phyloP scores from a whole-genome alignment of 1,140 invertebrate genomes.

The Caerostris extrusa region DNA sequence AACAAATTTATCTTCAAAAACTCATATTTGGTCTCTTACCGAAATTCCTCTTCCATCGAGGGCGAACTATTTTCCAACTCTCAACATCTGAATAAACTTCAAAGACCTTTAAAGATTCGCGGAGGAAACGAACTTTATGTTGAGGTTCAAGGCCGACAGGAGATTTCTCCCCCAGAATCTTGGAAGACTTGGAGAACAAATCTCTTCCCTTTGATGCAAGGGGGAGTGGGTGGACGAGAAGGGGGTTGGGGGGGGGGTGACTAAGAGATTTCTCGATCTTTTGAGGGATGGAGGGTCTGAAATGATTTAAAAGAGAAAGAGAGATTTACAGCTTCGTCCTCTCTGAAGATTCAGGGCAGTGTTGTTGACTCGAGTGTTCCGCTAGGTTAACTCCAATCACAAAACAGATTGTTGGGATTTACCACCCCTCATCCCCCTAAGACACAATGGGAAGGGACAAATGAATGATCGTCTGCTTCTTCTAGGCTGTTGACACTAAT shows the following conservation, averaged over 20 bases:
- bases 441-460: not conserved
- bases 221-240: not conserved
- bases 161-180: conserved; percentile 22
- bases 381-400: conserved; percentile 9
- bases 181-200: conserved; percentile 1
- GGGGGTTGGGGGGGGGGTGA: not conserved
- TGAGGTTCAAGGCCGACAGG: not conserved
- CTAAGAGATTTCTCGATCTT: not conserved
- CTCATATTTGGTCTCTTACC: not conserved
- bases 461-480: conserved; percentile 20
- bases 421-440: not conserved
- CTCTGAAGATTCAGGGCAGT: not conserved
- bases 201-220: not conserved
- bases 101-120: not conserved
- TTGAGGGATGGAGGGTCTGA: not conserved
- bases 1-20: not conserved
- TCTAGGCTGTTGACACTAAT: not conserved
- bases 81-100: conserved; percentile 10
- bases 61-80: not conserved
- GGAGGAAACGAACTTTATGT: not conserved
- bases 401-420: conserved; percentile 31
- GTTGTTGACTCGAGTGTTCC: conserved; percentile 26
- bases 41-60: not conserved
- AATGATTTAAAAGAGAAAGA: not conserved
- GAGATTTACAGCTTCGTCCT: not conserved